A percentile compares a stretch with the other conserved stretches of the same genome.
Evolutionary conservation across 2,888 invertebrate genomes (phyloP).

Genomic region (Campaea margaritaria): DNA sequence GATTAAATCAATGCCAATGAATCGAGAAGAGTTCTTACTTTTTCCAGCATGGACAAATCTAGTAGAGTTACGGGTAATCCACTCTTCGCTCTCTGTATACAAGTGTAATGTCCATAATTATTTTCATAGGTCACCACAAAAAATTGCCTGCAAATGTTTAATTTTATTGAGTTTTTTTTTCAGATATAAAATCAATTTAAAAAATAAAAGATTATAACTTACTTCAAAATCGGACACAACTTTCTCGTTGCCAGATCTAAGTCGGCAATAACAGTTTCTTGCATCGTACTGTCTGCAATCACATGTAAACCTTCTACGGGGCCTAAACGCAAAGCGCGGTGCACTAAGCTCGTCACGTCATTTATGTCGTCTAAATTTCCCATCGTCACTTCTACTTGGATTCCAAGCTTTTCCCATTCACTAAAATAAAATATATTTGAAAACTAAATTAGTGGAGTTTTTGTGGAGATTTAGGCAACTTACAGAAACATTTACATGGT

Average conservation of each 20-base stretch:
- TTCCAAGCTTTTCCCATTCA: constrained; percentile 38
- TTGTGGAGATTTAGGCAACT: background rate
- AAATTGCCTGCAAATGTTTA: constrained; percentile 10
- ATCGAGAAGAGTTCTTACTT: constrained; percentile 7
- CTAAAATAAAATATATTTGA: constrained; percentile 31
- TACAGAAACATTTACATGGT: constrained; percentile 15
- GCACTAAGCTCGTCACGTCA: constrained; percentile 10
- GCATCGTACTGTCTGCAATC: background rate
- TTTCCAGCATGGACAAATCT: constrained; percentile 20
- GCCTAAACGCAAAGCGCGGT: constrained; percentile 6
- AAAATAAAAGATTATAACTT: constrained; percentile 3
- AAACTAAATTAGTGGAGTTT: background rate
- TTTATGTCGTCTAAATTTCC: constrained; percentile 18
- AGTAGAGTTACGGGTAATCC: constrained; percentile 22
- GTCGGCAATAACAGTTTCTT: background rate
- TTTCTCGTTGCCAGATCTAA: constrained; percentile 16
- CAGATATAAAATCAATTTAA: background rate
- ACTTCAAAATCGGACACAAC: constrained; percentile 15
- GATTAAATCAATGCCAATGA: background rate
- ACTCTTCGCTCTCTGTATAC: constrained; percentile 5
- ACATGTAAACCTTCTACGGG: constrained; percentile 22
- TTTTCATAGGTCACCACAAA: constrained; percentile 7
- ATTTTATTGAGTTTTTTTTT: background rate
- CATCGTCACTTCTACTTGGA: constrained; percentile 29
- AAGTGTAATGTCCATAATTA: constrained; percentile 1